Percentiles rank a stretch among this genome's conserved stretches.
These are phyloP conservation scores for Pao palembangensis DNA, from an alignment of 2,113 vertebrate genomes.

Conservation along the genomic window DNA sequence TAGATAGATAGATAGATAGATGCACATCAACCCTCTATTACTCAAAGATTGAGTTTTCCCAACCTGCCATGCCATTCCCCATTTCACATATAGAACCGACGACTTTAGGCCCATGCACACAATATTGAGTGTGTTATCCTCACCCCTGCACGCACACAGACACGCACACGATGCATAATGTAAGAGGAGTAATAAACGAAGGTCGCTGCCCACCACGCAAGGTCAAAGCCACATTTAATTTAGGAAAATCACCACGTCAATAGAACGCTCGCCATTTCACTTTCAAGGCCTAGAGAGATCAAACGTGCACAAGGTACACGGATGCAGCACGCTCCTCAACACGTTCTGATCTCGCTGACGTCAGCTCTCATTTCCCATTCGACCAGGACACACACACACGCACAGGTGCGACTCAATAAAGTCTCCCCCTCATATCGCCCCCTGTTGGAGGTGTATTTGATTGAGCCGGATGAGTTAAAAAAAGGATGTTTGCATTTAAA, in stretches of 20 bases:
- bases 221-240: constrained; percentile 29
- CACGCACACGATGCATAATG: not conserved
- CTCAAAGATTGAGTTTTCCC: constrained; percentile 48
- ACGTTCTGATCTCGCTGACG: constrained; percentile 4
- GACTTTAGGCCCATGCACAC: constrained; percentile 33
- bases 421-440: too few species aligned
- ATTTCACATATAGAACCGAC: constrained; percentile 32
- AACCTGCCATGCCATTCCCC: not conserved
- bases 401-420: too few species aligned
- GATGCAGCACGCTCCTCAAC: not conserved
- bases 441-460: not conserved
- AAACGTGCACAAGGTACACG: not conserved
- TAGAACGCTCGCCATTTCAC: not conserved
- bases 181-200: constrained; percentile 17
- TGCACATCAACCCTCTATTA: constrained; percentile 9
- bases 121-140: constrained; percentile 34
- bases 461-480: not conserved
- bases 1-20: too few species aligned
- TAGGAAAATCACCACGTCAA: constrained; percentile 5
- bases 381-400: not conserved
- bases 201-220: not conserved
- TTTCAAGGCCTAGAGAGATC: not conserved
- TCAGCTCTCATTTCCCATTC: not conserved
- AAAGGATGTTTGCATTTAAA: too few species aligned
- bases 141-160: constrained; percentile 9